Evolutionary conservation across 1,140 invertebrate species (phyloP).

Genomic region (Acromyrmex heyeri): DNA sequence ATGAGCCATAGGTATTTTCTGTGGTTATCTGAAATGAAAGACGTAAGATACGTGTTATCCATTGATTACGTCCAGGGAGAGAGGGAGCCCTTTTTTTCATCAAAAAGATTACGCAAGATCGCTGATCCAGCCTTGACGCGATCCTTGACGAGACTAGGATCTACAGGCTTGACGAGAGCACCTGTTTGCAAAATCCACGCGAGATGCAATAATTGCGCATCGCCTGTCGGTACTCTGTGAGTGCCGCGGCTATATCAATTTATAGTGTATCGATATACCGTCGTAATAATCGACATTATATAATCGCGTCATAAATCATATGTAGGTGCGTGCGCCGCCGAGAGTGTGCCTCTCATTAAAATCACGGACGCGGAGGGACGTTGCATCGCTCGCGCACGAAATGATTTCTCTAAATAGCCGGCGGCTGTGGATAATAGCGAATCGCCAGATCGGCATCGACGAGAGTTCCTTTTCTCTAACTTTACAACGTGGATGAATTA

Average conservation of each 20-base stretch:
- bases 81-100: neutral
- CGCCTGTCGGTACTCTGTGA: neutral
- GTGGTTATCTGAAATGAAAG: neutral
- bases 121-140: conserved; percentile 54
- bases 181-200: conserved; percentile 44
- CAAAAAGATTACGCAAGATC: conserved; percentile 3
- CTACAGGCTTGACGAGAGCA: neutral
- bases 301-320: conserved; percentile 82
- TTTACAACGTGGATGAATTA: conserved; percentile 64
- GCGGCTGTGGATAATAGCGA: conserved; percentile 70
- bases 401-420: conserved; percentile 79
- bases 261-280: conserved; percentile 77
- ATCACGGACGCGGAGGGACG: conserved; percentile 62
- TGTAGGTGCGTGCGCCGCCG: conserved; percentile 60
- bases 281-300: conserved; percentile 82
- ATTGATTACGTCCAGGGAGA: neutral
- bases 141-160: conserved; percentile 49
- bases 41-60: neutral
- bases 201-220: conserved; percentile 15
- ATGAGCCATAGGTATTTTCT: neutral
- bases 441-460: conserved; percentile 39
- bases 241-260: conserved; percentile 70
- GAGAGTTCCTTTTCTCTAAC: conserved; percentile 40
- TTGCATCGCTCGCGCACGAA: conserved; percentile 76
- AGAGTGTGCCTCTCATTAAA: conserved; percentile 78